A percentile compares a stretch with the other conserved stretches of the same genome.
phyloP scores from a whole-genome alignment of 2,888 invertebrate species.

The Aleiodes testaceus region DNA sequence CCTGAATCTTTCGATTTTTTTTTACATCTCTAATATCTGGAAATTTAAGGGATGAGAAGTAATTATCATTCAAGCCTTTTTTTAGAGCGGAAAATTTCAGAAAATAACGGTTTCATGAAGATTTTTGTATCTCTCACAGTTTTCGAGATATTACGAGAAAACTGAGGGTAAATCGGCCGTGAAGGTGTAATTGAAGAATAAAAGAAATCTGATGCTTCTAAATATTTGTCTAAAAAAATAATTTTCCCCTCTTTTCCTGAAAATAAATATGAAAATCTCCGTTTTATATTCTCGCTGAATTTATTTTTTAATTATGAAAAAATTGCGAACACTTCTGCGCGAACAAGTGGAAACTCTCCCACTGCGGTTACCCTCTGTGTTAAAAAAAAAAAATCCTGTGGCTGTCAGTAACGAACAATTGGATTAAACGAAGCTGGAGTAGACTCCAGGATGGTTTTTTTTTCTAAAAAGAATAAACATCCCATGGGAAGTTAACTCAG shows the following conservation, averaged over 20 bases:
- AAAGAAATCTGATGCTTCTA: not conserved
- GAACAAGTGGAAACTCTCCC: conserved; percentile 9
- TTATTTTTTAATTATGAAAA: too few relatives aligned
- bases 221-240: not conserved
- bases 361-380: not conserved
- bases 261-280: not conserved
- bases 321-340: too few relatives aligned
- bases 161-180: too few relatives aligned
- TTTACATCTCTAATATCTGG: not conserved
- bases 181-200: too few relatives aligned
- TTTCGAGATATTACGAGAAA: not conserved
- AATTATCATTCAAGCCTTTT: not conserved
- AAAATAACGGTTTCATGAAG: too few relatives aligned
- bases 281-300: too few relatives aligned
- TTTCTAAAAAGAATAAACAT: conserved; percentile 34
- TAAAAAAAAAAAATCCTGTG: not conserved
- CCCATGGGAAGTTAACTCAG: conserved; percentile 39
- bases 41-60: not conserved
- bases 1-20: conserved; percentile 4
- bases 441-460: not conserved
- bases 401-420: conserved; percentile 58
- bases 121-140: not conserved
- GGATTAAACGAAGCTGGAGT: conserved; percentile 65
- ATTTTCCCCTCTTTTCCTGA: not conserved
- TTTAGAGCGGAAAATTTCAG: not conserved